Evolutionary conservation across 2,113 vertebrate species (phyloP).

Genomic region (Crotalus tigris): DNA sequence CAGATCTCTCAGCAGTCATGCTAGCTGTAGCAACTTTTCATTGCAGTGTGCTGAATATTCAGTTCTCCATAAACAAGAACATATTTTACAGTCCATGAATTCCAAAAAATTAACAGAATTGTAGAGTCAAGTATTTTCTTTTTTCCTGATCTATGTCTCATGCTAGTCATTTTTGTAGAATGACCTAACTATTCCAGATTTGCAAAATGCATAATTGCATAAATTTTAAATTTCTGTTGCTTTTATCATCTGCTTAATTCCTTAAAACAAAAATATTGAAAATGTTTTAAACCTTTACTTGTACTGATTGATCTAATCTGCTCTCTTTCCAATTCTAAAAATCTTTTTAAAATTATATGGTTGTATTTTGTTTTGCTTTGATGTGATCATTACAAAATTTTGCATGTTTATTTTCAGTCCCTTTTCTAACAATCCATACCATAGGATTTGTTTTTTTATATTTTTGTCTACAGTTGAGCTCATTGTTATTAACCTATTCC

Average conservation of each 20-base stretch:
- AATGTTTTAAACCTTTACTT: not conserved
- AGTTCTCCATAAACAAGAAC: not conserved
- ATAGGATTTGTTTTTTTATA: not conserved
- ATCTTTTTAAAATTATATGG: not conserved
- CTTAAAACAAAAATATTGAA: not conserved
- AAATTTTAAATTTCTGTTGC: not conserved
- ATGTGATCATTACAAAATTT: not conserved
- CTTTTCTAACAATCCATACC: not conserved
- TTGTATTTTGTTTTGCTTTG: not conserved
- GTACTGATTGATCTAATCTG: not conserved
- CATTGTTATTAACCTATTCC: not conserved
- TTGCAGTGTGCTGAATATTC: not conserved
- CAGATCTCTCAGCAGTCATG: not conserved
- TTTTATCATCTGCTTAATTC: not conserved
- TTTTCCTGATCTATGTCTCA: not conserved
- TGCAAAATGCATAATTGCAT: not conserved
- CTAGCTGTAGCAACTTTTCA: not conserved
- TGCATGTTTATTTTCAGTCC: not conserved
- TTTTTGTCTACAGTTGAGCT: not conserved
- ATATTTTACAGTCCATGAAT: not conserved
- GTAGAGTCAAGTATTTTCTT: not conserved
- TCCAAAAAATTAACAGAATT: not conserved
- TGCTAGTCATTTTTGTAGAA: not conserved
- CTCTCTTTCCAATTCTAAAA: not conserved
- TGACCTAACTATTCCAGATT: not conserved